phyloP scores from a whole-genome alignment of 2,113 vertebrate species.

The Propithecus coquereli region DNA sequence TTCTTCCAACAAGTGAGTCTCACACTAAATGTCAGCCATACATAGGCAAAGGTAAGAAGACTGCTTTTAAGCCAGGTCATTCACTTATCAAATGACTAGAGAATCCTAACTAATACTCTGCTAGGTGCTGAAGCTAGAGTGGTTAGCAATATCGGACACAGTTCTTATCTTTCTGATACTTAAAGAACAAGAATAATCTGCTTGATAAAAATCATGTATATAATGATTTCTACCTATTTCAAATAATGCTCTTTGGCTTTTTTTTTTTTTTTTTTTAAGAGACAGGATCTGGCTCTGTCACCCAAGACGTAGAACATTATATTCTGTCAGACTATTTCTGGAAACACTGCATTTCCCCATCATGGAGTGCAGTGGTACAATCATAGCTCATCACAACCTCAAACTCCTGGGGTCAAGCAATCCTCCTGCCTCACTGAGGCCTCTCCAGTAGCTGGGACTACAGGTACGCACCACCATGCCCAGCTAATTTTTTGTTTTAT shows the following conservation, averaged over 20 bases:
- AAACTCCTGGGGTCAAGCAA: too few species aligned
- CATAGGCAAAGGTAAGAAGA: constrained; percentile 1
- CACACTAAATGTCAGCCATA: not conserved
- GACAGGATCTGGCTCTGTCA: too few species aligned
- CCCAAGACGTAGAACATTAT: not conserved
- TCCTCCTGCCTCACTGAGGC: too few species aligned
- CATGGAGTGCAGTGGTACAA: too few species aligned
- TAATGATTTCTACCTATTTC: not conserved
- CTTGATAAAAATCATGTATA: not conserved
- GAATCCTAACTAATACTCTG: not conserved
- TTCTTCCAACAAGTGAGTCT: not conserved
- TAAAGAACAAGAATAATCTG: not conserved
- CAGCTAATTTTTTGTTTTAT: too few species aligned
- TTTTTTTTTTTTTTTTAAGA: too few species aligned
- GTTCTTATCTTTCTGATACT: not conserved
- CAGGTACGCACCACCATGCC: too few species aligned
- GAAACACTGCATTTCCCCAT: not conserved
- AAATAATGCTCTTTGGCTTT: not conserved
- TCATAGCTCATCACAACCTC: too few species aligned
- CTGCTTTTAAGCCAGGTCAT: not conserved
- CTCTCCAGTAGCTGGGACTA: too few species aligned
- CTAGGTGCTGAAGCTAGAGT: not conserved
- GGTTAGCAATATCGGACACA: not conserved
- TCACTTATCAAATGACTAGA: not conserved
- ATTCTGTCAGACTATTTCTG: not conserved